Evolutionary conservation across 2,113 vertebrate species (phyloP).

Genomic region (Zeus faber): DNA sequence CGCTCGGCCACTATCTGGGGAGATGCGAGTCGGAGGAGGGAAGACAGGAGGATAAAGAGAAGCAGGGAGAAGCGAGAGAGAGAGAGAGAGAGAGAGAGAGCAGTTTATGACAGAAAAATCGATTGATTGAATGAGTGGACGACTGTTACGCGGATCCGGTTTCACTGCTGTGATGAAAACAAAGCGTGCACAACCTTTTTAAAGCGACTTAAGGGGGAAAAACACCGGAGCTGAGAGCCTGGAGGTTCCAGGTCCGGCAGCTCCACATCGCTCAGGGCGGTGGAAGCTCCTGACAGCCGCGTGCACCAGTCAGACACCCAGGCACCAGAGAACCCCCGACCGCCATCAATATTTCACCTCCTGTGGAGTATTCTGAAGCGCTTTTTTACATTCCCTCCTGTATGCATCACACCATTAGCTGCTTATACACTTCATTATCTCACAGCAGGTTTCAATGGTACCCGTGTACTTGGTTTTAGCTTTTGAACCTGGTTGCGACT

Average conservation of each 20-base stretch:
- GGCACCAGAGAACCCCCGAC: conserved; percentile 54
- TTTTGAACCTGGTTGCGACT: no score
- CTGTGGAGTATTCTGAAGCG: conserved; percentile 62
- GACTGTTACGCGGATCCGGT: conserved; percentile 57
- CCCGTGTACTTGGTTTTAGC: no score
- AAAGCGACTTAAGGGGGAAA: conserved; percentile 39
- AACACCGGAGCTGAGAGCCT: conserved; percentile 43
- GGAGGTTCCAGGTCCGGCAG: conserved; percentile 8
- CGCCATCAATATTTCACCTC: conserved; percentile 70
- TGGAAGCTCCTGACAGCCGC: conserved; percentile 6
- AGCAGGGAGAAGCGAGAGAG: conserved; percentile 5
- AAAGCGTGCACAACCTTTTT: conserved; percentile 56
- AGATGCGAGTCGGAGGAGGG: neutral
- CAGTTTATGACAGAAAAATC: conserved; percentile 58
- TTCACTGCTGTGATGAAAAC: conserved; percentile 64
- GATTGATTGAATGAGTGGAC: conserved; percentile 66
- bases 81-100: conserved; percentile 16
- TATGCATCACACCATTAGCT: no score
- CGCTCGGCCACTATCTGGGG: no score
- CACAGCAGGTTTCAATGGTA: no score
- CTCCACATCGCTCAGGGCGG: conserved; percentile 7
- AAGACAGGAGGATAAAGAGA: neutral
- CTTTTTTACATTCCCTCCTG: no score
- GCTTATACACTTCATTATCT: no score
- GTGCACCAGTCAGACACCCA: conserved; percentile 58